Base-by-base conservation (phyloP, 2,113 vertebrate genomes). In the Coryphaenoides rupestris region DNA sequence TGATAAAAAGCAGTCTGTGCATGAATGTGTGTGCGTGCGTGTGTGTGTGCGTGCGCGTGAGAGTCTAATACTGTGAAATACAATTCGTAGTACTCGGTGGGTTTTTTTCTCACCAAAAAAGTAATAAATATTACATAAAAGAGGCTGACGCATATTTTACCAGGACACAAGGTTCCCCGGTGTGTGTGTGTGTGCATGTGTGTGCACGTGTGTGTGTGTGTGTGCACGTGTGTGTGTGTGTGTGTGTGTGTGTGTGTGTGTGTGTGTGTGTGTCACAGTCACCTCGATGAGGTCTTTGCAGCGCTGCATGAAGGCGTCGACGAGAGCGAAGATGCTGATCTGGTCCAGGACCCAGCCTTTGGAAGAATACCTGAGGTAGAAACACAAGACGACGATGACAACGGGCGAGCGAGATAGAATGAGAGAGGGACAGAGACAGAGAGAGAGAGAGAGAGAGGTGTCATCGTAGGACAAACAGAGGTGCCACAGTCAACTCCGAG, bases 251-350 rank as follows among this genome's bases (percentile, higher is more conserved):
- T 28, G 28, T 52, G 60, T 13, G 14, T 21, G 0, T 19, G 13
- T 58, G 60, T 49, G 19, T 57, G 56, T 62, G 60, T 67, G 61
- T 72, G 63, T 56, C 54, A 52, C 46, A 49, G 80, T 54, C 77
- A 96, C 95, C 93, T 96, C 93, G 21, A 93, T 83, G 7, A 96
- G 86, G 63, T 90, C 92, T 80, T 84, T 92, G 78, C 93, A 94
- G 59, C 93, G 87, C 59, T 93, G 92, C 68, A 95, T 82, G 21
- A 92, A 95, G 6, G 90, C 89, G 40, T 96, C 93, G 45, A 93
- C 82, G 65, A 91, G 84, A 67, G 90, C 91, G 28, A 96, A 95
- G 72, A 95, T 91, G 17, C 75, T 91, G 26, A 84, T 89, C 81
- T 90, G 82, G 70, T 94, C 90, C 15, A 95, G 76, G 45, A 84